Evolutionary conservation across 2,113 vertebrate genomes (phyloP).

Genomic region (Neolamprologus brichardi): DNA sequence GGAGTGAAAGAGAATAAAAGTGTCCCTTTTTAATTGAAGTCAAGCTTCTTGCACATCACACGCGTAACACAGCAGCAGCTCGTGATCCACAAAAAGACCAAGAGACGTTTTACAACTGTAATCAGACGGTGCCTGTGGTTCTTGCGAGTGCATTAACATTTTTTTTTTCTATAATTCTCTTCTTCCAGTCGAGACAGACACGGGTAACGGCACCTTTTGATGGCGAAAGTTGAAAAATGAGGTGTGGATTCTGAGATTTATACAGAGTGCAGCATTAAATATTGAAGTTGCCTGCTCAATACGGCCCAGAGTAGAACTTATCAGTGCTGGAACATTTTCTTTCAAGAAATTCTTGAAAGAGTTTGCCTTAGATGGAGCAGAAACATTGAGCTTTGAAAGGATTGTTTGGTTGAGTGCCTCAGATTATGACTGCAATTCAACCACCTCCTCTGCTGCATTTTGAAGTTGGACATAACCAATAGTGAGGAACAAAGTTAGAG

Average conservation of each 20-base stretch:
- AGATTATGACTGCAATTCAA: conserved; percentile 30
- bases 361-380: conserved; percentile 27
- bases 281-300: conserved; percentile 16
- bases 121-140: neutral
- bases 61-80: neutral
- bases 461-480: conserved; percentile 8
- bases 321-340: conserved; percentile 11
- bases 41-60: neutral
- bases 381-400: conserved; percentile 33
- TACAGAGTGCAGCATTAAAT: neutral
- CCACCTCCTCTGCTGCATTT: conserved; percentile 5
- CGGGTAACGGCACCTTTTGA: neutral
- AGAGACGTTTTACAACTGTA: neutral
- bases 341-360: neutral
- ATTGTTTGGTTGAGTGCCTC: conserved; percentile 35
- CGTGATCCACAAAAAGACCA: neutral
- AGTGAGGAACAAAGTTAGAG: neutral
- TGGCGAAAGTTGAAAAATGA: neutral
- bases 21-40: neutral
- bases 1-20: neutral
- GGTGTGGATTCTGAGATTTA: neutral
- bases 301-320: conserved; percentile 5
- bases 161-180: neutral
- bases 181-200: neutral
- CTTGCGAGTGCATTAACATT: neutral